These are phyloP conservation scores for Chionodraco myersi DNA, from an alignment of 2,113 vertebrate genomes.

Conservation along the genomic window DNA sequence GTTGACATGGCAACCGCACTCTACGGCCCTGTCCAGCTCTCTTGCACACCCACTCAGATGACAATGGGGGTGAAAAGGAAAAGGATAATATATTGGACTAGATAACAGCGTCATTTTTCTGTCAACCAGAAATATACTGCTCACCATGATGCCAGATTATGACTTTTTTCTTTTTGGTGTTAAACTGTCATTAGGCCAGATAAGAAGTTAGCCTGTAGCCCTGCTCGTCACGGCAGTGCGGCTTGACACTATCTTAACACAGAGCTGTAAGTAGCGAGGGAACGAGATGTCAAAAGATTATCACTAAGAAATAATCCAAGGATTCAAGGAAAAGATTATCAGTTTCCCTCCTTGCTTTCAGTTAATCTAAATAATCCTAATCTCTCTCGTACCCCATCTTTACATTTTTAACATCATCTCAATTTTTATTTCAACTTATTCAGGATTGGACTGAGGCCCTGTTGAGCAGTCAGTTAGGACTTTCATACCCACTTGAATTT, in stretches of 20 bases:
- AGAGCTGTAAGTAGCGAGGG: conserved; percentile 59
- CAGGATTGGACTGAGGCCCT: conserved; percentile 29
- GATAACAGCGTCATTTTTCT: conserved; percentile 40
- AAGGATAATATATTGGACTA: conserved; percentile 30
- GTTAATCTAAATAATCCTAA: conserved; percentile 75
- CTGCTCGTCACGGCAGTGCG: conserved; percentile 26
- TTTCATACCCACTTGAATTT: conserved; percentile 47
- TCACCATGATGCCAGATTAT: conserved; percentile 32
- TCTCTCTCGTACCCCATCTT: conserved; percentile 46
- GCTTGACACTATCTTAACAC: conserved; percentile 62
- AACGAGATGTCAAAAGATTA: conserved; percentile 72
- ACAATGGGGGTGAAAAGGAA: conserved; percentile 18
- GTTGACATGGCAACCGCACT: conserved; percentile 63
- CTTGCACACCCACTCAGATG: conserved; percentile 36
- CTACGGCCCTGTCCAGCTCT: conserved; percentile 42
- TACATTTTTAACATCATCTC: conserved; percentile 43
- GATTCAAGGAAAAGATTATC: conserved; percentile 62
- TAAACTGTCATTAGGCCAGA: conserved; percentile 46
- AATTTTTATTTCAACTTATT: conserved; percentile 70
- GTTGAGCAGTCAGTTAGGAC: conserved; percentile 55
- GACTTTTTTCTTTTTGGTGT: conserved; percentile 29
- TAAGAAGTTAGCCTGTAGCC: conserved; percentile 49
- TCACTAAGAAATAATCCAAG: conserved; percentile 65
- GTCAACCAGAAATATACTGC: conserved; percentile 15
- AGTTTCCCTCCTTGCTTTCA: conserved; percentile 62